These are phyloP conservation scores for Argopecten irradians DNA, from an alignment of 1,140 invertebrate genomes.

Conservation along the genomic window DNA sequence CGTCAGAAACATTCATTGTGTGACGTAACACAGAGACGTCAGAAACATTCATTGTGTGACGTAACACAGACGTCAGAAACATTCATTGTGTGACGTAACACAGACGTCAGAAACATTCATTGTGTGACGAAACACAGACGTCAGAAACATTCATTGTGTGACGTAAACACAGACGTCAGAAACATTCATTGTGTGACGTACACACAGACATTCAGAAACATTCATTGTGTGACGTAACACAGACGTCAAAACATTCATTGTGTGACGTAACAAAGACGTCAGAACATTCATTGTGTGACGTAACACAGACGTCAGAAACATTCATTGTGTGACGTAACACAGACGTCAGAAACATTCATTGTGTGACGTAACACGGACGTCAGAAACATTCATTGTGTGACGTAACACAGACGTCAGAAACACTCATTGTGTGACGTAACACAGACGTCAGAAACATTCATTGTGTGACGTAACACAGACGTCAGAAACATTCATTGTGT, in stretches of 20 bases:
- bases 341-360: background rate
- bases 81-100: background rate
- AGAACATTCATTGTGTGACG: background rate
- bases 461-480: background rate
- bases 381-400: background rate
- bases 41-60: background rate
- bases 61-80: background rate
- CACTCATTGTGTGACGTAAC: background rate
- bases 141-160: background rate
- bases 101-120: background rate
- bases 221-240: background rate
- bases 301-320: background rate
- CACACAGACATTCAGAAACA: background rate
- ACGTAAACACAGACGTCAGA: background rate
- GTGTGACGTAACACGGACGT: background rate
- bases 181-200: background rate
- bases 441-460: background rate
- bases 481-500: background rate
- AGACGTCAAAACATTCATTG: background rate
- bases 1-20: background rate
- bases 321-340: background rate
- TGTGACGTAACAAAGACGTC: background rate
- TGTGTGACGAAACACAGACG: background rate
- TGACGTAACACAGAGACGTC: background rate
- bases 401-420: background rate